A percentile compares a stretch with the other conserved stretches of the same genome.
phyloP scores from a whole-genome alignment of 2,113 vertebrate species.

The Archocentrus centrarchus region DNA sequence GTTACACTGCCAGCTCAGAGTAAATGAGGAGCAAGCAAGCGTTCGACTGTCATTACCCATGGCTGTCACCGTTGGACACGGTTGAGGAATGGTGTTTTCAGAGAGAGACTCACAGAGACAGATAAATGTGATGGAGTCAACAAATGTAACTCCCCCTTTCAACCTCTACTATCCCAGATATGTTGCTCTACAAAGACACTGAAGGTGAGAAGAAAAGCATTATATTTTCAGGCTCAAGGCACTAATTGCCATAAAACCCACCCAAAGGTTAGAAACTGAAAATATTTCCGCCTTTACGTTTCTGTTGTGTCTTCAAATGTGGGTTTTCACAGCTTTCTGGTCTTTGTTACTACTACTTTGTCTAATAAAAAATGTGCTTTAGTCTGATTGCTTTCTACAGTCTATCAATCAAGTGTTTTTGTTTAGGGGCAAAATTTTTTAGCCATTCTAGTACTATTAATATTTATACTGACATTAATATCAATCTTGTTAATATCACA shows the following conservation, averaged over 20 bases:
- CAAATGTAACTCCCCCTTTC: not conserved
- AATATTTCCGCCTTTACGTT: not conserved
- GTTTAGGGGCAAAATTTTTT: not conserved
- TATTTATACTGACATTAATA: not conserved
- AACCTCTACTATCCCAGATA: conserved; percentile 7
- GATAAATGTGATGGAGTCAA: conserved; percentile 39
- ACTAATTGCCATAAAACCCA: not conserved
- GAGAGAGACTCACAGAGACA: conserved; percentile 38
- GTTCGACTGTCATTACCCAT: conserved; percentile 59
- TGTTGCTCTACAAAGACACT: not conserved
- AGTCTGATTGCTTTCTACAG: not conserved
- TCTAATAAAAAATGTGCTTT: not conserved
- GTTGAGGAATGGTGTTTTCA: conserved; percentile 55
- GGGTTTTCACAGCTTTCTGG: not conserved
- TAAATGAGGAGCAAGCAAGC: conserved; percentile 55
- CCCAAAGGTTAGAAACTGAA: not conserved
- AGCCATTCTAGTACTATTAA: not conserved
- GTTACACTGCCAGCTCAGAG: conserved; percentile 59
- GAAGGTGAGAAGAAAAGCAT: not conserved
- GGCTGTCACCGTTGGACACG: conserved; percentile 60
- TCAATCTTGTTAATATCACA: too few species aligned
- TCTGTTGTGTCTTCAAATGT: not conserved
- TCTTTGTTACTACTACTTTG: not conserved
- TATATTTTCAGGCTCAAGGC: not conserved
- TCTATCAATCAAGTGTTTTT: not conserved